Percentiles rank a stretch among this genome's conserved stretches.
phyloP scores from a whole-genome alignment of 2,888 invertebrate genomes.

The Acrobasis repandana region DNA sequence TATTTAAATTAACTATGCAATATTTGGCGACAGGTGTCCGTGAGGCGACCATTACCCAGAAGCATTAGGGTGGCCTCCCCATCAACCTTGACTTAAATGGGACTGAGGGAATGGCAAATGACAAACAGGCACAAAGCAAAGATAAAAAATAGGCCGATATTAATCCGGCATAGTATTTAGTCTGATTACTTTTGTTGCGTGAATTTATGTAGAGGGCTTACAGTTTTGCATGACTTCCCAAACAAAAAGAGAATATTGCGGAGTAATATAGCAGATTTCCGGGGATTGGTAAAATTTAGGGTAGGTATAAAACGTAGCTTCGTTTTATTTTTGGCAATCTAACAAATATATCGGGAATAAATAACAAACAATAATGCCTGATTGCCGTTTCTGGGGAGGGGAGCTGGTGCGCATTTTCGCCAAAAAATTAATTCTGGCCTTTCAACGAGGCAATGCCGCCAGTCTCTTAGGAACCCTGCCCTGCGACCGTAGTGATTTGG shows the following conservation, averaged over 20 bases:
- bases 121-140: constrained; percentile 24
- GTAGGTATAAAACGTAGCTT: too few species aligned
- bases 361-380: too few species aligned
- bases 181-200: background rate
- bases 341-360: too few species aligned
- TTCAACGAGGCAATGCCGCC: too few species aligned
- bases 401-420: too few species aligned
- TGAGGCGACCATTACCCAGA: constrained; percentile 1
- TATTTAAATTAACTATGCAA: background rate
- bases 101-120: constrained; percentile 18
- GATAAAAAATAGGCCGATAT: constrained; percentile 3
- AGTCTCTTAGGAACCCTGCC: too few species aligned
- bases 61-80: constrained; percentile 16
- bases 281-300: too few species aligned
- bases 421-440: too few species aligned
- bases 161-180: background rate
- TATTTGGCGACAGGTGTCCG: constrained; percentile 3
- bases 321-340: too few species aligned
- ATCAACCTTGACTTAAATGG: constrained; percentile 19
- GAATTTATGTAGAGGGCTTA: background rate
- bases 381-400: too few species aligned
- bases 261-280: too few species aligned
- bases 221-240: background rate
- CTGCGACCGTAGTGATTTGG: too few species aligned
- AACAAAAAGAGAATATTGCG: background rate